Evolutionary conservation across 1,140 invertebrate species (phyloP).

Genomic region (Oscheius sp.): DNA sequence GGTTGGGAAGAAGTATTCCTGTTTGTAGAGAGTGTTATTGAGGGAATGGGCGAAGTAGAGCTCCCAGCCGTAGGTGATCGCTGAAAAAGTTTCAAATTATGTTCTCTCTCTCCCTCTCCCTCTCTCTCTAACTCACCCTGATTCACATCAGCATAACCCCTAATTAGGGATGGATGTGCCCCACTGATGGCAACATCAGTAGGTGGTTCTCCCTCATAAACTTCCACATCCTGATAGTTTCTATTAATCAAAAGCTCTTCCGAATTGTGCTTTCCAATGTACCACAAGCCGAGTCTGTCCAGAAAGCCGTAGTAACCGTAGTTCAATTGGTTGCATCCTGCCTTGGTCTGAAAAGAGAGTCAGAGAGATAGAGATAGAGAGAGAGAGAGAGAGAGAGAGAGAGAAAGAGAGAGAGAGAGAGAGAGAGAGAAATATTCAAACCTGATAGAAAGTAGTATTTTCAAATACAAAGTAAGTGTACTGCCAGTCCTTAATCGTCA

Average conservation of each 20-base stretch:
- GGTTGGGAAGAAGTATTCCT: slow-evolving; percentile 7
- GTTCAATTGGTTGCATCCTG: neutral
- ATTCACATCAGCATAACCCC: neutral
- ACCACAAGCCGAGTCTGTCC: neutral
- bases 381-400: too few species aligned
- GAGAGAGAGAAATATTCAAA: too few species aligned
- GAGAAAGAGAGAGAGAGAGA: too few species aligned
- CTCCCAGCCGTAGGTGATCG: slow-evolving; percentile 11
- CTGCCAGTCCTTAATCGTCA: neutral
- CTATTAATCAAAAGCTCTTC: neutral
- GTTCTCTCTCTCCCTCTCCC: neutral
- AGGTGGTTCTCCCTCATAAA: slow-evolving; percentile 20
- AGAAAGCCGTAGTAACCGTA: neutral
- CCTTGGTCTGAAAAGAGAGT: neutral
- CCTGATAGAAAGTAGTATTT: neutral
- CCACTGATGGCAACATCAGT: neutral
- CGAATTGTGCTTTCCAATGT: neutral
- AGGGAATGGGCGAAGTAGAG: neutral
- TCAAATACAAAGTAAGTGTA: neutral
- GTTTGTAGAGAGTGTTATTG: neutral
- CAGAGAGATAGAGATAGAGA: too few species aligned
- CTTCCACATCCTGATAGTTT: neutral
- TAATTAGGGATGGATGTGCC: slow-evolving; percentile 9
- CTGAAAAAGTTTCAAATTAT: too few species aligned
- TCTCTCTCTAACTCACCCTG: neutral